These are phyloP conservation scores for Serrognathus titanus DNA, from an alignment of 2,888 invertebrate species.

Conservation along the genomic window DNA sequence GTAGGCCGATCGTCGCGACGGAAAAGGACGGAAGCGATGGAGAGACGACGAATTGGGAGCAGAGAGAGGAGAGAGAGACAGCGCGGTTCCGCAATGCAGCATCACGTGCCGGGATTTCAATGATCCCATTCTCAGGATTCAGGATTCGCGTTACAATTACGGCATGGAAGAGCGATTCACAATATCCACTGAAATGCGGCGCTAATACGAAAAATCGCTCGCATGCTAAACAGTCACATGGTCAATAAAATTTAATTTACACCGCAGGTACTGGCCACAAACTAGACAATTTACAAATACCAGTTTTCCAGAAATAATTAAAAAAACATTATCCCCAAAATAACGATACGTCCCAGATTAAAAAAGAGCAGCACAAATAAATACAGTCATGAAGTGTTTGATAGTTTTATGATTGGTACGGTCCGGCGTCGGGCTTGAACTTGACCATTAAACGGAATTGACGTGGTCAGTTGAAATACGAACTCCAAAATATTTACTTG, in stretches of 20 bases:
- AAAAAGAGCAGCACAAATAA: no score
- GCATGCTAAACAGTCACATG: neutral
- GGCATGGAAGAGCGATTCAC: neutral
- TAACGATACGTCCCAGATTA: no score
- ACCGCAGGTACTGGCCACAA: neutral
- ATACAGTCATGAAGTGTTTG: no score
- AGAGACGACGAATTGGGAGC: conserved; percentile 11
- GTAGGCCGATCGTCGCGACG: neutral
- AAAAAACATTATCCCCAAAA: no score
- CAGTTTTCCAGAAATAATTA: no score
- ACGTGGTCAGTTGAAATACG: no score
- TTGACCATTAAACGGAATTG: no score
- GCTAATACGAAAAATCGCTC: neutral
- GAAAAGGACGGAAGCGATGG: conserved; percentile 1
- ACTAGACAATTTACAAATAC: neutral
- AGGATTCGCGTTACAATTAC: conserved; percentile 7
- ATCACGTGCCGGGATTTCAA: conserved; percentile 25
- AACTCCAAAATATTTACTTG: no score
- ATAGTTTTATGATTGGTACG: no score
- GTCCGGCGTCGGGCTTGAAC: no score
- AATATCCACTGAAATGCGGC: neutral
- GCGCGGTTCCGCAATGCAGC: conserved; percentile 27
- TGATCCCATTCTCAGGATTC: conserved; percentile 16
- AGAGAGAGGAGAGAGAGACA: conserved; percentile 11
- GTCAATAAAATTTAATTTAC: neutral